Evolutionary conservation across 2,113 vertebrate species (phyloP), one percentile per base, ranked within the genome.

Genomic region (Cromileptes altivelis): DNA sequence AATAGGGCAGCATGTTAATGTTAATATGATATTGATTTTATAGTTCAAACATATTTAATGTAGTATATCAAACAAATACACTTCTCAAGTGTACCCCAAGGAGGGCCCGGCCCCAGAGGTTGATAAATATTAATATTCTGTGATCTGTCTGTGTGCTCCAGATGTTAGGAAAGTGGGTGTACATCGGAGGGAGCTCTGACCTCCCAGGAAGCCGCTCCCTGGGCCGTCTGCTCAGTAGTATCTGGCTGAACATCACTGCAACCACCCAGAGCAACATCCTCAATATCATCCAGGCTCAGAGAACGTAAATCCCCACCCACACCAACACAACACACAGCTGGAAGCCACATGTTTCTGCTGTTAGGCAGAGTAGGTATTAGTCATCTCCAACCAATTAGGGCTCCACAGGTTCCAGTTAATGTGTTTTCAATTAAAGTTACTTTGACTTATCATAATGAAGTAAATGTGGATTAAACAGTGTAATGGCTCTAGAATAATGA

Each of bases 201-300:
- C 40, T 93, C 55, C 92, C 92, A 0, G 93, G 91, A 37, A 93
- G 89, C 45, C 91, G 90, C 42, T 94, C 90, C 11, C 57, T 93
- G 69, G 80, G 6, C 42, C 60, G 27, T 67, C 62, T 93, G 75
- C 11, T 94, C 75, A 87, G 42, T 63, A 92, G 67, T 2, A 18
- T 17, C 50, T 91, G 84, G 89, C 0, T 94, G 40, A 25, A 94
- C 53, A 0, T 92, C 62, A 81, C 63, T 1, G 30, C 75, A 42
- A 91, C 90, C 30, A 1, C 55, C n/a, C 68, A 85, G 57, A 88
- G 77, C 70, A 90, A 89, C 58, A 6, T 90, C 65, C 81, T 93
- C 37, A 80, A 70, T 10, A 1, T 94, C 30, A 0, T 91, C n/a
- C 92, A 94, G 87, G 84, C 62, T 45, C 87, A 93, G 83, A 91